Evolutionary conservation across 2,113 vertebrate species (phyloP).

Genomic region (Ginglymostoma cirratum): DNA sequence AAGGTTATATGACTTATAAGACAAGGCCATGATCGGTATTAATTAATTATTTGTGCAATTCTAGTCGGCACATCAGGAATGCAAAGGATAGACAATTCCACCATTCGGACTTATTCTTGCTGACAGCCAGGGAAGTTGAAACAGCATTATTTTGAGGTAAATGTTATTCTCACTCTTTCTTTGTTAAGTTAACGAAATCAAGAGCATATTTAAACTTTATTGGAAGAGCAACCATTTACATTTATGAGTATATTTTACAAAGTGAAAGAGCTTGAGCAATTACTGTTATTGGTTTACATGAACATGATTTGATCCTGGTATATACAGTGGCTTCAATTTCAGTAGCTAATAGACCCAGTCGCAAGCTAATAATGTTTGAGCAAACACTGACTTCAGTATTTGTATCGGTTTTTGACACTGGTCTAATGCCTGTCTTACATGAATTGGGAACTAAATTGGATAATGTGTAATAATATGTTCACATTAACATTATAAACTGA

Average conservation of each 20-base stretch:
- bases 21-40: background rate
- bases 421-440: too few relatives aligned
- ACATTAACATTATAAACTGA: too few relatives aligned
- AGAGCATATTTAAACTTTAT: background rate
- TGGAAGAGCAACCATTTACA: background rate
- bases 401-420: too few relatives aligned
- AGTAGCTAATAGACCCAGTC: background rate
- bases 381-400: background rate
- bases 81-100: constrained; percentile 97
- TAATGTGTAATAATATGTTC: too few relatives aligned
- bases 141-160: constrained; percentile 75
- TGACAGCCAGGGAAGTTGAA: constrained; percentile 79
- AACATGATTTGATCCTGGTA: background rate
- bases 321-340: background rate
- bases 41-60: constrained; percentile 54
- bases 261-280: background rate
- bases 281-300: background rate
- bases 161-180: constrained; percentile 46
- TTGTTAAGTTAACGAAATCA: background rate
- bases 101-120: constrained; percentile 98
- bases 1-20: constrained; percentile 48
- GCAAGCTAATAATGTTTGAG: background rate
- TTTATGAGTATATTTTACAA: background rate
- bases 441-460: background rate
- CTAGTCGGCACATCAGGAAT: constrained; percentile 81